Base-by-base conservation (phyloP, 2,797 vertebrate genomes). In the Sitta carolinensis region DNA sequence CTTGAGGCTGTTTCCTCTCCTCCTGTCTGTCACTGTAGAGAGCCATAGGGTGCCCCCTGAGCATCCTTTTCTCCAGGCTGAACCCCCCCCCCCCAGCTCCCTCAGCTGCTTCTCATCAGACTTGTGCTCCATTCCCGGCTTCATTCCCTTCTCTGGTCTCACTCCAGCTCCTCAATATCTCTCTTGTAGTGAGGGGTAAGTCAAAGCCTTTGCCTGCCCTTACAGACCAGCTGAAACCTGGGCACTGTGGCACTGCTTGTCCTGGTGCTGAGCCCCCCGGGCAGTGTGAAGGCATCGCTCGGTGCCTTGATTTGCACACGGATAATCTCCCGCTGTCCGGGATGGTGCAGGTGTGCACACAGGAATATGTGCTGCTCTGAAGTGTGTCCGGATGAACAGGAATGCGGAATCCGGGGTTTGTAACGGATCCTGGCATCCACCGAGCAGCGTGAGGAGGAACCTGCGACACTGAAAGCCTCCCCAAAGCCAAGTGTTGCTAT, bases 281-380 rank as follows among this genome's bases (percentile, higher is more conserved):
- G 6, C 0, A 22, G 43, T 11, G 47, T 2, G 5, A 30, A 25
- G 40, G 59, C 47, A 50, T 27, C 20, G 19, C 81, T 13, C 0
- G 4, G 59, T 54, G 45, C 69, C 45, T 17, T 2, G 64, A 4
- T 47, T 19, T 22, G 42, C 38, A 0, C 1, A 1, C 16, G 1
- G 25, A 2, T 25, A 2, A n/a, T 27, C 14, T 45, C 26, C 14
- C 3, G 0, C 2, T 7, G 29, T 0, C 32, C 58, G 1, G 86
- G 50, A 3, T 1, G 22, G 22, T 22, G 68, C 47, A 18, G 36
- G 12, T 13, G 25, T 10, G 75, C 5, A 4, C 59, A 22, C 6
- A 13, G 62, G 62, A 32, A 6, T 2, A 1, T 0, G 50, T 13
- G 59, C 70, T 5, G 34, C 79, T 55, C 73, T 19, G 15, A 7